These are phyloP conservation scores for Vicugna pacos DNA, from an alignment of 2,113 vertebrate genomes.

Conservation along the genomic window DNA sequence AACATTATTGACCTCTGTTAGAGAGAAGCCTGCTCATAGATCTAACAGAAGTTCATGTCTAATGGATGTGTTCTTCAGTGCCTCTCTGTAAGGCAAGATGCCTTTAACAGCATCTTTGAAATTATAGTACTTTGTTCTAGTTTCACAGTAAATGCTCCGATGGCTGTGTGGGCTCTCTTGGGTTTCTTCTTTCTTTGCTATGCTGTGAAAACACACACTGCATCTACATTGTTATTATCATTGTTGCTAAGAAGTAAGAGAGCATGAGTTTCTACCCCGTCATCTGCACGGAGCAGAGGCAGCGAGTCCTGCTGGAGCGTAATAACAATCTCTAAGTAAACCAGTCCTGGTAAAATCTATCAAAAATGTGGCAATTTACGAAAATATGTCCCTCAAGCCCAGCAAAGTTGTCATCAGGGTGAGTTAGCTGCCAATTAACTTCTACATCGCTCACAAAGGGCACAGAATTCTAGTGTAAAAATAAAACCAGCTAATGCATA, in stretches of 20 bases:
- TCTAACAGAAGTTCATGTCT: slow-evolving; percentile 61
- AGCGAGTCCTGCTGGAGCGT: slow-evolving; percentile 76
- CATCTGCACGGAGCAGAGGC: slow-evolving; percentile 65
- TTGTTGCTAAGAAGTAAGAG: slow-evolving; percentile 70
- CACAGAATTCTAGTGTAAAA: slow-evolving; percentile 80
- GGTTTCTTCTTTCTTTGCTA: slow-evolving; percentile 63
- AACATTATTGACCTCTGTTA: slow-evolving; percentile 54
- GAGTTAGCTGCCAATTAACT: slow-evolving; percentile 87
- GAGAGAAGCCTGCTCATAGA: slow-evolving; percentile 14
- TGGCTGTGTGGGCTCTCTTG: slow-evolving; percentile 46
- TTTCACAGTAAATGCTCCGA: slow-evolving; percentile 74
- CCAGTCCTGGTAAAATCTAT: slow-evolving; percentile 82
- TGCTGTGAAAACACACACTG: slow-evolving; percentile 61
- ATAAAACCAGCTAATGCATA: slow-evolving; percentile 80
- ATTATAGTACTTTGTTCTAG: slow-evolving; percentile 68
- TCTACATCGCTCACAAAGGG: slow-evolving; percentile 81
- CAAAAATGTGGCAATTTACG: slow-evolving; percentile 82
- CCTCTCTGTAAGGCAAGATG: slow-evolving; percentile 58
- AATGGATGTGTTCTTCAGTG: slow-evolving; percentile 67
- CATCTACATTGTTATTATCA: slow-evolving; percentile 63
- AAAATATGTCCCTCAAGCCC: slow-evolving; percentile 83
- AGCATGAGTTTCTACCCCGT: slow-evolving; percentile 64
- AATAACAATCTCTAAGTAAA: slow-evolving; percentile 83
- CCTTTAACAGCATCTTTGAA: slow-evolving; percentile 71
- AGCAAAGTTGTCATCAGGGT: slow-evolving; percentile 83